Evolutionary conservation across 2,113 vertebrate genomes (phyloP).

Genomic region (Suricata suricatta): DNA sequence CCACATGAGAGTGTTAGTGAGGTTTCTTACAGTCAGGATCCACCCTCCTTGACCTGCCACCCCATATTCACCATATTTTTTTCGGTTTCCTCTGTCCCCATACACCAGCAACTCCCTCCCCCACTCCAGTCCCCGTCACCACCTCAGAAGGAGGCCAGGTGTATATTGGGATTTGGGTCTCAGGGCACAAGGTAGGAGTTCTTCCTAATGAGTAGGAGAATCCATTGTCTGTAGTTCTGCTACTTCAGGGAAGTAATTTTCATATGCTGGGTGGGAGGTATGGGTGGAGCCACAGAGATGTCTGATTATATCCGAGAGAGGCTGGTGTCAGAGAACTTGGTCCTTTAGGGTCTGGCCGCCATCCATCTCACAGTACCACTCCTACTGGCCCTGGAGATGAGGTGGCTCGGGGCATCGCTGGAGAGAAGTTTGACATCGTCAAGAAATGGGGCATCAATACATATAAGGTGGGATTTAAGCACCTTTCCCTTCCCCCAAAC

Average conservation of each 20-base stretch:
- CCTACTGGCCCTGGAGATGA: conserved; percentile 88
- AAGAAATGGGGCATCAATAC: conserved; percentile 99
- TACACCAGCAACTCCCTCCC: background rate
- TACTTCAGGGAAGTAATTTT: conserved; percentile 26
- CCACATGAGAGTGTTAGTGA: background rate
- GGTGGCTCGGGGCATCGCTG: conserved; percentile 90
- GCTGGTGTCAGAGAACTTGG: conserved; percentile 69
- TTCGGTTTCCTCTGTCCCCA: conserved; percentile 21
- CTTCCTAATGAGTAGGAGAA: background rate
- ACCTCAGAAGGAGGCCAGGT: background rate
- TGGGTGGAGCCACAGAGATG: background rate
- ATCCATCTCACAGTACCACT: conserved; percentile 87
- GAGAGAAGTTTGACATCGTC: conserved; percentile 95
- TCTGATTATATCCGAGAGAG: conserved; percentile 59
- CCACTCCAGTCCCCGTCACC: background rate
- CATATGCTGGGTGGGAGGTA: background rate
- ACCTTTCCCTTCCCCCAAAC: background rate
- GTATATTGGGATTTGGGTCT: conserved; percentile 18
- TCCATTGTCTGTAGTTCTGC: conserved; percentile 16
- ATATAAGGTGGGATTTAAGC: conserved; percentile 91
- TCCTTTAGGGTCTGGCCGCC: conserved; percentile 90
- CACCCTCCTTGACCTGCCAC: background rate
- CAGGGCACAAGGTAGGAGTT: background rate
- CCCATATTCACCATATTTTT: background rate
- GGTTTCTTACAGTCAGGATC: background rate